phyloP scores from a whole-genome alignment of 2,797 vertebrate species.

The Arnoldichthys spilopterus region DNA sequence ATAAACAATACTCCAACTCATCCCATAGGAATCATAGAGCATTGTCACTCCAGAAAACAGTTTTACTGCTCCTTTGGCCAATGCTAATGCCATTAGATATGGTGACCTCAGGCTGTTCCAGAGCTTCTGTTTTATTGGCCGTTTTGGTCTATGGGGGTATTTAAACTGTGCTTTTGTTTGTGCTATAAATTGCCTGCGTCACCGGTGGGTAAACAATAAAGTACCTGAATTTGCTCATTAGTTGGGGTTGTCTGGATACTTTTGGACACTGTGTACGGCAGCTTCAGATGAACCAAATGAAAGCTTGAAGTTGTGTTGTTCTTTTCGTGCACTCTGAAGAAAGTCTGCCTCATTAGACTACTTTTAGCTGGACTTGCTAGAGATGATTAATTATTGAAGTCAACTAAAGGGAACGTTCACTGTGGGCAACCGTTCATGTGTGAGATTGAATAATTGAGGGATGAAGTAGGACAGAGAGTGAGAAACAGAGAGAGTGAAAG shows the following conservation, averaged over 20 bases:
- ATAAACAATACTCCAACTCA: neutral
- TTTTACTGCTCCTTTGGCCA: neutral
- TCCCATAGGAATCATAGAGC: neutral
- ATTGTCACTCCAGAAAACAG: neutral
- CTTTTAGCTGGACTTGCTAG: constrained; percentile 66
- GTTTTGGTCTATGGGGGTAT: neutral
- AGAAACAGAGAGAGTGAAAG: neutral
- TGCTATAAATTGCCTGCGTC: neutral
- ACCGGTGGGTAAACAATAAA: neutral
- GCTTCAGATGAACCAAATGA: neutral
- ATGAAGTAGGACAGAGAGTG: constrained; percentile 51
- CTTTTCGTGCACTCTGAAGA: constrained; percentile 23
- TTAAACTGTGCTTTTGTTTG: neutral
- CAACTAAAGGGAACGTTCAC: constrained; percentile 54
- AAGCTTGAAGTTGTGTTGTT: constrained; percentile 6
- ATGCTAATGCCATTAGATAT: neutral
- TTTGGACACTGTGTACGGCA: neutral
- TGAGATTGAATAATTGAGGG: constrained; percentile 74
- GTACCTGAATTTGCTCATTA: neutral
- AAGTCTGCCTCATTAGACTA: constrained; percentile 63
- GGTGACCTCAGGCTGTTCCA: neutral
- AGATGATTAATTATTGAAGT: constrained; percentile 73
- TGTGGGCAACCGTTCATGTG: constrained; percentile 55
- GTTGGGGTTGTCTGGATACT: neutral
- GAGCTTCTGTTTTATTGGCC: neutral